These are phyloP conservation scores for Drosophila bocki DNA, from an alignment of 1,140 invertebrate genomes.

Conservation along the genomic window DNA sequence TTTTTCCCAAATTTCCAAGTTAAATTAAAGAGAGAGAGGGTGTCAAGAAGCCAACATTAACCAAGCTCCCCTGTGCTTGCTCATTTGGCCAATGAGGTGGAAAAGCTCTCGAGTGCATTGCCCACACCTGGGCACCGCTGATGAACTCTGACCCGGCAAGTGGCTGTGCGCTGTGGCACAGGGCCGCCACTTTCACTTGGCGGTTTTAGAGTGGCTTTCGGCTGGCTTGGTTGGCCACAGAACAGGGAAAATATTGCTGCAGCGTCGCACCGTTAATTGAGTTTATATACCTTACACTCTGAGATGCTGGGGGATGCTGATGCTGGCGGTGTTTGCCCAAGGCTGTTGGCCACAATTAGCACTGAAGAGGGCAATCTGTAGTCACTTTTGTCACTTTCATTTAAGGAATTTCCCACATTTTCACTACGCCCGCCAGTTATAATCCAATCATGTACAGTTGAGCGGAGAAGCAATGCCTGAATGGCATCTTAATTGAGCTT, in stretches of 20 bases:
- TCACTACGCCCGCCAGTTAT: constrained; percentile 47
- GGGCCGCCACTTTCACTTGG: constrained; percentile 74
- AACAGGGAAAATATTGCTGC: constrained; percentile 40
- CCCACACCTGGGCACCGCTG: constrained; percentile 40
- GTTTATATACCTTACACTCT: constrained; percentile 52
- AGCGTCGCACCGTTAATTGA: constrained; percentile 61
- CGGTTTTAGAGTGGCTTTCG: constrained; percentile 49
- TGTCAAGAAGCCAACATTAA: not conserved
- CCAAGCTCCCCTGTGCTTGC: not conserved
- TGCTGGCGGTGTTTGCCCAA: constrained; percentile 10
- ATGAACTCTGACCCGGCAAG: constrained; percentile 55
- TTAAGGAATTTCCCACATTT: constrained; percentile 72
- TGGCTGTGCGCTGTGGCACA: constrained; percentile 23
- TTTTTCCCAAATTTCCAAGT: not conserved
- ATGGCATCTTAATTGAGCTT: constrained; percentile 41
- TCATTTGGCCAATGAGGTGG: constrained; percentile 62
- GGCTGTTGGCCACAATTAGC: constrained; percentile 62
- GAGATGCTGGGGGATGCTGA: constrained; percentile 3
- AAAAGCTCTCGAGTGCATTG: constrained; percentile 56
- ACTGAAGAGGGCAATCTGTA: constrained; percentile 39
- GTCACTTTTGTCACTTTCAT: constrained; percentile 73
- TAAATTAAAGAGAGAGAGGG: not conserved
- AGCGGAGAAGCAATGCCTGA: constrained; percentile 28
- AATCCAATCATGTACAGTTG: constrained; percentile 72
- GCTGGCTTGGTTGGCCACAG: constrained; percentile 40